Evolutionary conservation across 2,888 invertebrate species (phyloP), one percentile per base, ranked within the genome.

Genomic region (Plusia festucae): DNA sequence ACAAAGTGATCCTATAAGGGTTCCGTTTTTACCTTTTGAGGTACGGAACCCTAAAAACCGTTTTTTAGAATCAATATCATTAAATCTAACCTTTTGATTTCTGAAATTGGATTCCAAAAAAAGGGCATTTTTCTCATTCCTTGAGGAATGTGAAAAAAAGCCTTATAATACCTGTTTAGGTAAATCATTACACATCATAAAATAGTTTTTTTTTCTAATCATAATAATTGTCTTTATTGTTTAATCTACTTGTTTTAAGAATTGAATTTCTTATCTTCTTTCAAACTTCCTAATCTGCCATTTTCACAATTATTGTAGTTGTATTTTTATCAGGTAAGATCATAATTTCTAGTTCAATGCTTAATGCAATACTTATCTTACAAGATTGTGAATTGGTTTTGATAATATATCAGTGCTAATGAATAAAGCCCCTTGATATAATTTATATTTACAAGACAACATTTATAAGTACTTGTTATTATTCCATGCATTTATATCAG

Each of bases 381-480:
- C 20, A 49, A 49, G 20, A 49, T 20, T 11, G 20, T 49, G 18
- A 11, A 49, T 20, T 49, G 46, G 20, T 18, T 11, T 49, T 49
- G 46, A 49, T 49, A 20, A 11, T 20, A 49, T 49, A 49, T 49
- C 46, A 20, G 46, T 18, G 18, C 46, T 46, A 46, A 46, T 40
- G n/a, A 46, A 18, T 16, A 8, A 16, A 46, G 46, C 18, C 16
- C 16, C 34, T 40, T 34, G 34, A 15, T 34, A 18, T 46, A 1
- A 46, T 46, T 46, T 18, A 3, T 18, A 18, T 18, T 11, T 46
- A 11, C 18, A 20, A 18, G 9, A 16, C 9, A 18, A 20, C 3
- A 11, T 7, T 20, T 18, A 8, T 49, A 18, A 49, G 46, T 20
- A 20, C 46, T 49, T 49, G 8, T 18, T 46, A 9, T 18, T 46